Conservation (phyloP, 2,113 vertebrate genomes). For the Pterocles gutturalis region DNA sequence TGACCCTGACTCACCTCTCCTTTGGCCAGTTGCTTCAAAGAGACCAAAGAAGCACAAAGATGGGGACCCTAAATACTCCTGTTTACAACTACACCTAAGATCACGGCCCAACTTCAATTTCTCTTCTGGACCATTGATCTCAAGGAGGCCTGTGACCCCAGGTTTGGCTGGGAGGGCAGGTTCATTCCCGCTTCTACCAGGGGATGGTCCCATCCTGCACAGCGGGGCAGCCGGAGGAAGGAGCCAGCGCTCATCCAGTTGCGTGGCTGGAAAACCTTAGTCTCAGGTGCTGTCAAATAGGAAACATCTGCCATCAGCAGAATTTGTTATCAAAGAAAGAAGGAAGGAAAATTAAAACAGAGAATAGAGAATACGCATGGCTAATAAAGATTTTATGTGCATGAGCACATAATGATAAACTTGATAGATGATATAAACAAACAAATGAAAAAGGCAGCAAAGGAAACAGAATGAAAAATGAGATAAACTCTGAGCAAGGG, state of each 20-base stretch:
- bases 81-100: background rate
- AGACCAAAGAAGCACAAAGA: background rate
- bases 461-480: background rate
- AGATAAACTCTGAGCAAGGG: background rate
- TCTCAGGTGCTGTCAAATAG: constrained; percentile 14
- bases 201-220: background rate
- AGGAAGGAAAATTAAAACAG: constrained; percentile 46
- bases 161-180: background rate
- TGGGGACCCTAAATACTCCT: background rate
- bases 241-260: background rate
- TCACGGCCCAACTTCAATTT: background rate
- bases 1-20: background rate
- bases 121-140: background rate
- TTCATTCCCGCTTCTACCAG: background rate
- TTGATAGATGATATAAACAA: constrained; percentile 26
- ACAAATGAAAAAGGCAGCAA: background rate
- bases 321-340: constrained; percentile 27
- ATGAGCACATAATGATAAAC: constrained; percentile 6
- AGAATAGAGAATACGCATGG: constrained; percentile 4
- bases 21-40: background rate
- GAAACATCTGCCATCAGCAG: constrained; percentile 7
- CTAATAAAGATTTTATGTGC: constrained; percentile 59
- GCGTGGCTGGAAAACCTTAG: background rate
- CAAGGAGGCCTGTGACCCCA: background rate
- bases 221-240: rapidly evolving